phyloP scores from a whole-genome alignment of 2,888 invertebrate genomes.

The Helicoverpa assulta region DNA sequence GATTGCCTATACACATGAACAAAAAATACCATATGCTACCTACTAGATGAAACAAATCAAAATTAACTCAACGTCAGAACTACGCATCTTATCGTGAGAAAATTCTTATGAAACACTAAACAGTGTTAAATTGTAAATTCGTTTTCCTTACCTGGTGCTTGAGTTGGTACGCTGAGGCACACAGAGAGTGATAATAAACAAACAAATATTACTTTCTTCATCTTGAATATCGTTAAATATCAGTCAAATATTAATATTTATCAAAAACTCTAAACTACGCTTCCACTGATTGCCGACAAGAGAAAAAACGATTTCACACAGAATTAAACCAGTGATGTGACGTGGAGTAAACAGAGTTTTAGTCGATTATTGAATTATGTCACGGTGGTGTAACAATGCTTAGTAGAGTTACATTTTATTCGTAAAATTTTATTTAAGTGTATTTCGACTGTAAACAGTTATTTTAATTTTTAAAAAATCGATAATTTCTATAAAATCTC shows the following conservation, averaged over 20 bases:
- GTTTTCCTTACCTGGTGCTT: constrained; percentile 70
- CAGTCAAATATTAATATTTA: constrained; percentile 53
- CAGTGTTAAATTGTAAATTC: constrained; percentile 47
- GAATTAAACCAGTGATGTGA: constrained; percentile 48
- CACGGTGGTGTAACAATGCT: not conserved
- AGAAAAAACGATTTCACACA: constrained; percentile 59
- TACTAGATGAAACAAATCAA: constrained; percentile 10
- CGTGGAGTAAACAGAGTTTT: constrained; percentile 30
- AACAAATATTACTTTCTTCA: constrained; percentile 82
- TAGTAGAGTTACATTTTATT: not conserved
- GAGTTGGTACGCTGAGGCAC: constrained; percentile 72
- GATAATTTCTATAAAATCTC: no score
- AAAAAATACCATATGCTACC: constrained; percentile 7
- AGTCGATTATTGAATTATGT: constrained; percentile 44
- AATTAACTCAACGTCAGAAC: constrained; percentile 45
- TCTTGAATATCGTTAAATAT: constrained; percentile 61
- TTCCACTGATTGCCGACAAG: constrained; percentile 63
- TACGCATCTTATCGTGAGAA: constrained; percentile 73
- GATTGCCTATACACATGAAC: constrained; percentile 17
- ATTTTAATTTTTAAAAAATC: no score
- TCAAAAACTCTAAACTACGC: constrained; percentile 58
- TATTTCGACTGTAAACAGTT: no score
- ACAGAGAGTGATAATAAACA: constrained; percentile 80
- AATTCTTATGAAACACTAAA: constrained; percentile 70
- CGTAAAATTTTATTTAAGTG: no score